Percentiles rank a stretch among this genome's conserved stretches.
Conservation (phyloP, 2,797 vertebrate species). For the Muscicapa comitata region DNA sequence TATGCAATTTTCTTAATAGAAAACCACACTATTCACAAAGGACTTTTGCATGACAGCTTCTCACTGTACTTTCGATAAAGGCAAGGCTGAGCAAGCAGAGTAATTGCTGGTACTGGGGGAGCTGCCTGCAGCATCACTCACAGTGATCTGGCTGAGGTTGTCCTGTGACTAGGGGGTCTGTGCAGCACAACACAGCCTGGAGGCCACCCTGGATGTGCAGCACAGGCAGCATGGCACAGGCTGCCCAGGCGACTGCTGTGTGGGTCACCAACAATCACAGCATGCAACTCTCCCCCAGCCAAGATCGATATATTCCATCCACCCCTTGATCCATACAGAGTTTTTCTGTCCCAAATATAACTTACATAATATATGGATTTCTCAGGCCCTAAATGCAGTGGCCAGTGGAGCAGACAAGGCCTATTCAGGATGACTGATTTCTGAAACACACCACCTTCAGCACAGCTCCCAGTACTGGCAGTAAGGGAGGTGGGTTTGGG, state of each 20-base stretch:
- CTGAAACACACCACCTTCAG: not conserved
- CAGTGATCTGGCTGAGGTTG: not conserved
- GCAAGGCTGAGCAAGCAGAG: not conserved
- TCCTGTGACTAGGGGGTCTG: not conserved
- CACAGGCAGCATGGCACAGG: not conserved
- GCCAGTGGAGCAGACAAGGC: not conserved
- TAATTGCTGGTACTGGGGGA: not conserved
- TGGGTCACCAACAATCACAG: not conserved
- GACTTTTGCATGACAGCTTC: not conserved
- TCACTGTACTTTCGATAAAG: not conserved
- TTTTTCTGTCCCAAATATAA: not conserved
- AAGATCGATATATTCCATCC: not conserved
- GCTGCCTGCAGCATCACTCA: not conserved
- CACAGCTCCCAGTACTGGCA: not conserved
- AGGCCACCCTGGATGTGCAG: not conserved
- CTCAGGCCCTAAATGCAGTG: not conserved
- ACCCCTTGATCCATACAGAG: not conserved
- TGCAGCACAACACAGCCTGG: not conserved
- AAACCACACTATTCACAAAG: not conserved
- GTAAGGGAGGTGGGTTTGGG: not conserved
- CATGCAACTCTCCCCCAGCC: fast-evolving
- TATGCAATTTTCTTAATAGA: not conserved
- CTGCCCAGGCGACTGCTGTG: not conserved
- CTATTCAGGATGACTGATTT: not conserved
- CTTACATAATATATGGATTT: not conserved